Conservation (phyloP, 1,140 invertebrate genomes). For the Whitmania pigra region DNA sequence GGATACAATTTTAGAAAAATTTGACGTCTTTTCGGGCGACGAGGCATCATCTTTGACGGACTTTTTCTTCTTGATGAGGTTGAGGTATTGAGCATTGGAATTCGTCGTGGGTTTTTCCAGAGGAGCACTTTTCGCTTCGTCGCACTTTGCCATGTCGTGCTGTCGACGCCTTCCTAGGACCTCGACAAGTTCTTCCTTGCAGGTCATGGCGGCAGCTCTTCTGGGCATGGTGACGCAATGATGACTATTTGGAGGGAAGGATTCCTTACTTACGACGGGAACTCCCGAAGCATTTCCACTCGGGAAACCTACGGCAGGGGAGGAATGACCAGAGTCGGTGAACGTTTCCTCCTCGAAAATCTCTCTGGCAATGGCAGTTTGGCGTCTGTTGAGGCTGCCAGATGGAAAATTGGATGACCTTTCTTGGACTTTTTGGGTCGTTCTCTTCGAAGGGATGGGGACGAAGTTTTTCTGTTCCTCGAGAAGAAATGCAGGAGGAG, state of each 20-base stretch:
- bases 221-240: slow-evolving; percentile 89
- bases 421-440: not conserved
- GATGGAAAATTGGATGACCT: not conserved
- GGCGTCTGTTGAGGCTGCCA: not conserved
- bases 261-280: not conserved
- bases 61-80: not conserved
- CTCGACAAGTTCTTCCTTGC: slow-evolving; percentile 19
- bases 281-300: not conserved
- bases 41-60: not conserved
- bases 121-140: not conserved
- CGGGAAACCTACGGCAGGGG: not conserved
- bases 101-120: not conserved
- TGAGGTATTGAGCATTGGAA: not conserved
- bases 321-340: slow-evolving; percentile 16
- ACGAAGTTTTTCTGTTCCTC: not conserved
- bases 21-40: not conserved
- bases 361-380: not conserved
- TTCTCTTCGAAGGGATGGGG: not conserved
- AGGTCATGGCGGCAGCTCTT: slow-evolving; percentile 53
- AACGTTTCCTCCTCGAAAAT: not conserved
- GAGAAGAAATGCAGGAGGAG: slow-evolving; percentile 24
- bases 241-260: slow-evolving; percentile 58
- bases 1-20: slow-evolving; percentile 2
- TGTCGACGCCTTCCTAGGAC: slow-evolving; percentile 10
- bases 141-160: not conserved